Percentiles rank a stretch among this genome's conserved stretches.
These are phyloP conservation scores for Notospermus geniculatus DNA, from an alignment of 1,140 invertebrate species.

Conservation along the genomic window DNA sequence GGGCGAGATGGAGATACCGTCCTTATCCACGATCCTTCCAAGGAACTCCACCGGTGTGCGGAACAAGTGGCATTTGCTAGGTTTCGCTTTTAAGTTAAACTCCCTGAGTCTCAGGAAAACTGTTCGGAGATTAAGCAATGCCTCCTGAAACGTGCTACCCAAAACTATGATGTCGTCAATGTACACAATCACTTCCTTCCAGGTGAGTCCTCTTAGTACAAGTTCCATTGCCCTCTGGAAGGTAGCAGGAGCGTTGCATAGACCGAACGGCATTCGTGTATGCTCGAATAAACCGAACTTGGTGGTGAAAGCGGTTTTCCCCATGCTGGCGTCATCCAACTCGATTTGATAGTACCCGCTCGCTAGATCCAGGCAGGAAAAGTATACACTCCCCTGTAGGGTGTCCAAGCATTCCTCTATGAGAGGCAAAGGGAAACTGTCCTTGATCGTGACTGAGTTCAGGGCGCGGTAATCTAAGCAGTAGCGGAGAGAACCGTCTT, in stretches of 20 bases:
- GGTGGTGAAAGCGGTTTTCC: constrained; percentile 17
- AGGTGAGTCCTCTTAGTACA: no score
- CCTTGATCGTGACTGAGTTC: not conserved
- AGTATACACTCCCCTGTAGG: not conserved
- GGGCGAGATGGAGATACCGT: not conserved
- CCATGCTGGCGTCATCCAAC: constrained; percentile 2
- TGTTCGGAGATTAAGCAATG: no score
- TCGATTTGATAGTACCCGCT: constrained; percentile 4
- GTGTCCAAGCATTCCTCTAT: not conserved
- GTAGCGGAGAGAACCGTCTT: not conserved
- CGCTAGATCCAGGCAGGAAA: not conserved
- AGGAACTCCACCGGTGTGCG: not conserved
- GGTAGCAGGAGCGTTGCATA: no score
- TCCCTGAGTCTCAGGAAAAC: no score
- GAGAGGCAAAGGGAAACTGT: not conserved
- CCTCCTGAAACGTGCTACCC: no score
- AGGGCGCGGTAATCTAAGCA: not conserved
- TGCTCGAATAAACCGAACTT: constrained; percentile 16
- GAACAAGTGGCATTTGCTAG: constrained; percentile 19
- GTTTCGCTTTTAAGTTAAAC: constrained; percentile 15
- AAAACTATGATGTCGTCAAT: no score
- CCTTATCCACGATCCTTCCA: not conserved
- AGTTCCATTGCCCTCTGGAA: no score
- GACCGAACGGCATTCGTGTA: no score
- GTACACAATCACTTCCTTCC: no score